phyloP scores from a whole-genome alignment of 1,140 invertebrate species.

The Globodera rostochiensis region DNA sequence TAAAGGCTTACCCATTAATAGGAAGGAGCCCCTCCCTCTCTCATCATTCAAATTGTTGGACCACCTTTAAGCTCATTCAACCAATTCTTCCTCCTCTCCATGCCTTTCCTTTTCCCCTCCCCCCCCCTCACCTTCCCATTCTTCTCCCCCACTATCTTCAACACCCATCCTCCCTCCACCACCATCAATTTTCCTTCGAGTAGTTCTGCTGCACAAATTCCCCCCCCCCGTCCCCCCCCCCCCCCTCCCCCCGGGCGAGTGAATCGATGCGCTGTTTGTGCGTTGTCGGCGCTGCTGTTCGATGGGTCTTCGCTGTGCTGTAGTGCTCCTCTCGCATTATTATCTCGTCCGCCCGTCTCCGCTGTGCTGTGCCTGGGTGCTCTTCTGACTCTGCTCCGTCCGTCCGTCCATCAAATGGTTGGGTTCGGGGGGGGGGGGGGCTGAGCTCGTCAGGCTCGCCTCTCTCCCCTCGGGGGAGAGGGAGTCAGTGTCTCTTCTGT shows the following conservation, averaged over 20 bases:
- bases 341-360: background rate
- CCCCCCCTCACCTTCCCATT: background rate
- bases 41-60: too few relatives aligned
- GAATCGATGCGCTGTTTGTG: conserved; percentile 8
- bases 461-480: background rate
- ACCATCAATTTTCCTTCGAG: conserved; percentile 2
- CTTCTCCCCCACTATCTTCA: background rate
- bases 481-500: background rate
- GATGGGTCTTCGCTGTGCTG: too few relatives aligned
- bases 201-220: conserved; percentile 1
- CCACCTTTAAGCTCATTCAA: background rate
- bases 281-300: conserved; percentile 1
- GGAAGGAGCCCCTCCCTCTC: too few relatives aligned
- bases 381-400: background rate
- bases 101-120: background rate
- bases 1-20: too few relatives aligned
- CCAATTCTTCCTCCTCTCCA: background rate
- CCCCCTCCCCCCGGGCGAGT: background rate
- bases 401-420: too few relatives aligned
- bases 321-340: background rate
- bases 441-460: background rate
- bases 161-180: background rate
- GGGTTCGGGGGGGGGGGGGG: background rate
- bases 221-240: background rate
- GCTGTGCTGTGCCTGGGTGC: background rate